A percentile compares a stretch with the other conserved stretches of the same genome.
phyloP scores from a whole-genome alignment of 2,888 invertebrate species.

The Plebejus anna region DNA sequence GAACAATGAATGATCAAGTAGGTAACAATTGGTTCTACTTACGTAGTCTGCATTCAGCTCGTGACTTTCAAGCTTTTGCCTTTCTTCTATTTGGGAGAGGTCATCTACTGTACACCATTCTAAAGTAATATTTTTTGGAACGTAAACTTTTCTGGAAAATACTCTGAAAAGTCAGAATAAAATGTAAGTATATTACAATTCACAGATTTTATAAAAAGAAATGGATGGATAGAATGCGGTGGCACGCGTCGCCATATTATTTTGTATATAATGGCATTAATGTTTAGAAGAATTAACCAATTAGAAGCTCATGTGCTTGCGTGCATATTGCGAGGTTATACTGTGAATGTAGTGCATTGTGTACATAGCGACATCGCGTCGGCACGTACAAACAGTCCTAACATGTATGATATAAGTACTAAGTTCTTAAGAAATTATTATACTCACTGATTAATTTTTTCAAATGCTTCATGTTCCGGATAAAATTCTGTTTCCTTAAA shows the following conservation, averaged over 20 bases:
- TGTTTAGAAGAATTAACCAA: background rate
- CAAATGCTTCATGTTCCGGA: slow-evolving; percentile 50
- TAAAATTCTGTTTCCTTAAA: slow-evolving; percentile 58
- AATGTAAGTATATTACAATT: background rate
- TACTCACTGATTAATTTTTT: slow-evolving; percentile 66
- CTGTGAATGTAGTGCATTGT: background rate
- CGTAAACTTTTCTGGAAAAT: slow-evolving; percentile 49
- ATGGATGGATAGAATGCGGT: background rate
- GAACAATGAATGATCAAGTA: background rate
- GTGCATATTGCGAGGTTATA: background rate
- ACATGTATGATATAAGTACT: too few species aligned
- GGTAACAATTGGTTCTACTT: background rate
- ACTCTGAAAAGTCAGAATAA: slow-evolving; percentile 44
- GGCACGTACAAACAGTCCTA: too few species aligned
- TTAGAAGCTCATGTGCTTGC: background rate
- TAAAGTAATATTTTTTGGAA: slow-evolving; percentile 49
- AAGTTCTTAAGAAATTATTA: background rate
- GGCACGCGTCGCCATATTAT: background rate
- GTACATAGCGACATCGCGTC: too few species aligned
- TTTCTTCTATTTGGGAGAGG: slow-evolving; percentile 38
- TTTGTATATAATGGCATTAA: too few species aligned
- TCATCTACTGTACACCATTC: slow-evolving; percentile 45
- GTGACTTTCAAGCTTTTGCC: slow-evolving; percentile 40
- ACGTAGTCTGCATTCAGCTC: slow-evolving; percentile 37
- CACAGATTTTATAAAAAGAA: background rate